These are phyloP conservation scores for Ptychodera flava DNA, from an alignment of 35 echinoderm and acorn worm species.

Conservation along the genomic window DNA sequence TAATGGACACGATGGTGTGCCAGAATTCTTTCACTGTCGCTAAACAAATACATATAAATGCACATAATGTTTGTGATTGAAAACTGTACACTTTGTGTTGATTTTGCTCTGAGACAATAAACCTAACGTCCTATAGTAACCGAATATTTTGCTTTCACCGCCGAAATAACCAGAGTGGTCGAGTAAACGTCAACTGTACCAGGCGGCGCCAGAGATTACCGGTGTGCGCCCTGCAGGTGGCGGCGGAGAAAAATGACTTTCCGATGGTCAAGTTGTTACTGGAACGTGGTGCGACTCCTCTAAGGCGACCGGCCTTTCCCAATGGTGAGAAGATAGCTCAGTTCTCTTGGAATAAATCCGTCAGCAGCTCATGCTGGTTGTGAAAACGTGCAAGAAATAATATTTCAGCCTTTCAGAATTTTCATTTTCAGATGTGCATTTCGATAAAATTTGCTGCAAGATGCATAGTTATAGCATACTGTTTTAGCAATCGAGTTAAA, in stretches of 20 bases:
- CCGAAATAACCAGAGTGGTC: not conserved
- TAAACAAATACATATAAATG: not conserved
- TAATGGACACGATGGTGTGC: not conserved
- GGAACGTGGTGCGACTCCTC: not conserved
- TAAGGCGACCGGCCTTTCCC: not conserved
- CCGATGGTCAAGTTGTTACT: not conserved
- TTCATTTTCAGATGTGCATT: too few relatives aligned
- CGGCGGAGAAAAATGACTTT: not conserved
- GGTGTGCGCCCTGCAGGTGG: not conserved
- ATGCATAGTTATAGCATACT: too few relatives aligned
- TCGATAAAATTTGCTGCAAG: too few relatives aligned
- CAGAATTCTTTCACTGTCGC: not conserved
- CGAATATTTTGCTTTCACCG: too few relatives aligned
- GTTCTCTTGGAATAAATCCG: too few relatives aligned
- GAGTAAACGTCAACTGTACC: not conserved
- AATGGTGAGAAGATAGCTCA: not conserved
- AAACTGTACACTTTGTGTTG: not conserved
- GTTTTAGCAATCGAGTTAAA: too few relatives aligned
- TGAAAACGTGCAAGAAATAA: too few relatives aligned
- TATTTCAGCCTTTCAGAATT: too few relatives aligned
- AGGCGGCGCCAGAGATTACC: not conserved
- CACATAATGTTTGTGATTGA: not conserved
- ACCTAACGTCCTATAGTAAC: too few relatives aligned
- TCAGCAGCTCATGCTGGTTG: too few relatives aligned
- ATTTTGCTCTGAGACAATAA: too few relatives aligned